phyloP scores from a whole-genome alignment of 2,797 vertebrate species.

The Sebastes aleutianus region DNA sequence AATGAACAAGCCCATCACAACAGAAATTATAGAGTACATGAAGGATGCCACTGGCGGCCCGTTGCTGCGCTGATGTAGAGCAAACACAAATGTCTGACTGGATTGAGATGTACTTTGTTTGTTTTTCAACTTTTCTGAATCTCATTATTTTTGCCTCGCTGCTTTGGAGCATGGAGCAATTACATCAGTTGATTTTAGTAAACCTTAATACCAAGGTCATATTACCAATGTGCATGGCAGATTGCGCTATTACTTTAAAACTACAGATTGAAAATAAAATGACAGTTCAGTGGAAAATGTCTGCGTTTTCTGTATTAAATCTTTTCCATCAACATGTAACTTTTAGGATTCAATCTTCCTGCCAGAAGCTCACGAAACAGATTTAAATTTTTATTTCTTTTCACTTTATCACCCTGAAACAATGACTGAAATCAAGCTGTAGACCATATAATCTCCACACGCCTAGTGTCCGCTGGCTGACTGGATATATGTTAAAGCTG shows the following conservation, averaged over 20 bases:
- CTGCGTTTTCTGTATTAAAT: conserved; percentile 53
- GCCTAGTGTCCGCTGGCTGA: neutral
- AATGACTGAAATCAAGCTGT: conserved; percentile 53
- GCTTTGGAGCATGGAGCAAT: conserved; percentile 8
- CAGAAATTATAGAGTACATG: conserved; percentile 61
- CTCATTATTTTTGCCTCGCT: conserved; percentile 7
- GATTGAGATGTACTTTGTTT: conserved; percentile 3
- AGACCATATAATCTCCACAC: neutral
- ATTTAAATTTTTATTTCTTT: conserved; percentile 45
- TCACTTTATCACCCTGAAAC: conserved; percentile 50
- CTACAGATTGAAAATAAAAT: conserved; percentile 29
- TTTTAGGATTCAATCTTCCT: conserved; percentile 60
- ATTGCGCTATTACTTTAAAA: conserved; percentile 12
- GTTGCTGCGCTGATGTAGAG: conserved; percentile 22
- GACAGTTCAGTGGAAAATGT: conserved; percentile 26
- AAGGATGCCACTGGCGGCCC: conserved; percentile 27
- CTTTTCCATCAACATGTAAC: conserved; percentile 44
- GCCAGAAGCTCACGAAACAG: conserved; percentile 5
- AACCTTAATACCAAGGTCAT: conserved; percentile 10
- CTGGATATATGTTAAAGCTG: neutral
- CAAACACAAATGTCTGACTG: conserved; percentile 43
- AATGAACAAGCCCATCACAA: conserved; percentile 47
- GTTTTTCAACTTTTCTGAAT: conserved; percentile 23
- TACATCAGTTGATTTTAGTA: conserved; percentile 1
- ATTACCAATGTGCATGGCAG: neutral